Evolutionary conservation across 2,797 vertebrate species (phyloP).

Genomic region (Phoebastria nigripes): DNA sequence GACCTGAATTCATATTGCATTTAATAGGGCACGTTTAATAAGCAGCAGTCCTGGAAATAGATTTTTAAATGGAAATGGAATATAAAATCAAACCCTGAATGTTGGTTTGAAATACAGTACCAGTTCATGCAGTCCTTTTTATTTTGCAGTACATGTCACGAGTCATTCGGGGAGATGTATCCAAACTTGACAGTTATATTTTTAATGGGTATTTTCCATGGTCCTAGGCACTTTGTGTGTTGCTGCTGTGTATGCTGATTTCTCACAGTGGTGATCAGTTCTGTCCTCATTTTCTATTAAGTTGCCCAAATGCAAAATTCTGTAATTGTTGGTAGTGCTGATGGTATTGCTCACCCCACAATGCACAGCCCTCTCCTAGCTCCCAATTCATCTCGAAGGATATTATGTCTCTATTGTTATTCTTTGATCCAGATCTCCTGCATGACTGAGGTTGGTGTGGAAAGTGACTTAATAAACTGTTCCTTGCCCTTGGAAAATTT

Average conservation of each 20-base stretch:
- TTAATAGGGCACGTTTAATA: constrained; percentile 28
- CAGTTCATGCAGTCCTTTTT: background rate
- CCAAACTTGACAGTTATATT: constrained; percentile 17
- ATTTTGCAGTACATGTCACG: background rate
- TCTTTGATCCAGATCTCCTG: background rate
- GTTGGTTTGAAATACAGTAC: background rate
- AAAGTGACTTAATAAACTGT: background rate
- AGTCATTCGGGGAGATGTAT: background rate
- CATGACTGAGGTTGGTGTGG: background rate
- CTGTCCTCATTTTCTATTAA: background rate
- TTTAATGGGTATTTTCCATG: constrained; percentile 29
- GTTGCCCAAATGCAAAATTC: background rate
- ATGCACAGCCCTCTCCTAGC: background rate
- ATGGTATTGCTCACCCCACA: background rate
- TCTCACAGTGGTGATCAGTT: background rate
- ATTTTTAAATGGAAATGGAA: constrained; percentile 26
- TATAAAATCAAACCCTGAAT: constrained; percentile 4
- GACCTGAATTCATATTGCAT: background rate
- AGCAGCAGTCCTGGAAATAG: constrained; percentile 26
- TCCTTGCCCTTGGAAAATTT: background rate
- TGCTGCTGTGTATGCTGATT: background rate
- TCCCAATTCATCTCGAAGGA: background rate
- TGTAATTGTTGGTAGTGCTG: background rate
- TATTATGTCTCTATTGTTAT: background rate
- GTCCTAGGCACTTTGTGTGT: background rate